Evolutionary conservation across 1,140 invertebrate genomes (phyloP), one percentile per base, ranked within the genome.

Genomic region (Polypedilum pembai): DNA sequence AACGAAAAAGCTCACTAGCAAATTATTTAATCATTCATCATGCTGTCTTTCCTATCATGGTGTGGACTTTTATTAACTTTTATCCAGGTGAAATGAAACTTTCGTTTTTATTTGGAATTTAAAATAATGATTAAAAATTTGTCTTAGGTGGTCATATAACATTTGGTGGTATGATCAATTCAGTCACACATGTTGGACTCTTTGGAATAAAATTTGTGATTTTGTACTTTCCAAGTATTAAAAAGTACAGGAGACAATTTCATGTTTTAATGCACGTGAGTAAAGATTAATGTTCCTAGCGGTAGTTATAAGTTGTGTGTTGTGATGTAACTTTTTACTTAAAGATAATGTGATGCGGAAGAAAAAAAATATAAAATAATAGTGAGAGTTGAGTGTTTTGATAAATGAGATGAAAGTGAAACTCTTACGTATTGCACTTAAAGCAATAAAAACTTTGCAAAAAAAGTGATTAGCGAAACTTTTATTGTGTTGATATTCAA

Each of bases 1-100:
- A 56, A 15, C 12, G 45, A 15, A 56, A 56, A 56, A 56, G 45
- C n/a, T 56, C 45, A 56, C 12, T 56, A 4, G 45, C 45, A 56
- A 56, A 56, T 56, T 56, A 56, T 56, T 56, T 56, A 15, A 56
- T 56, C 4, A 56, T 56, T 56, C 45, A 56, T 56, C 45, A 56
- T 56, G 45, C 45, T 56, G 45, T 56, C 45, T 56, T 56, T 56
- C 45, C 45, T 4, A n/a, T 56, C 8, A 56, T 56, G 45, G 45
- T 56, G 12, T 56, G 45, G 45, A n/a, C 45, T 15, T 56, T 56
- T 3, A 56, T 56, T 12, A 56, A 56, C 15, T 12, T 56, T n/a
- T 56, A 56, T 56, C 45, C 45, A n/a, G 45, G 45, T 33, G 24
- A 33, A 5, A n/a, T n/a, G n/a, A n/a, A n/a, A n/a, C n/a, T n/a